Conservation (phyloP, 2,888 invertebrate species). For the Parasteatoda lunata region DNA sequence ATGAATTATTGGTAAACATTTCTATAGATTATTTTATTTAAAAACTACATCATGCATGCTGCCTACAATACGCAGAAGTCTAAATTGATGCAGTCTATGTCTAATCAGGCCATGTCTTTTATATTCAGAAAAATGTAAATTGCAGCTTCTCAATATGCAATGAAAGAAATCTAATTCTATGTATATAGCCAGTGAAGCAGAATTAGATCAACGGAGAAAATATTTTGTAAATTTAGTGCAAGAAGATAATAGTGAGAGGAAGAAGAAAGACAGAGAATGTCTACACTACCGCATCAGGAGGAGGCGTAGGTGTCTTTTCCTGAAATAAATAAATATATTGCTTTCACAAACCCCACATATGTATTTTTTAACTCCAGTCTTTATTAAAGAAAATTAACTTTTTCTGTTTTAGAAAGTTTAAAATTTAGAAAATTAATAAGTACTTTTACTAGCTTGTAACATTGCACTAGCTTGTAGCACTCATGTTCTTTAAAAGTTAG, state of each 20-base stretch:
- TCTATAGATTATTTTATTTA: no score
- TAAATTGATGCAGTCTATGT: constrained; percentile 1
- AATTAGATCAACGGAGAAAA: constrained; percentile 10
- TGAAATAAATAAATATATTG: constrained; percentile 69
- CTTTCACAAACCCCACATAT: constrained; percentile 35
- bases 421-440: no score
- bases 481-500: no score
- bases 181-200: constrained; percentile 40
- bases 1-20: no score
- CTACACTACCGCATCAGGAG: constrained; percentile 72
- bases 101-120: background rate
- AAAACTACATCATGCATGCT: constrained; percentile 28
- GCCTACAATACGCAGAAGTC: background rate
- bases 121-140: background rate
- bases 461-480: no score
- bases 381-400: no score
- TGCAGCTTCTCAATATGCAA: background rate
- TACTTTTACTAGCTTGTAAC: no score
- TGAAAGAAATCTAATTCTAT: background rate
- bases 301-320: constrained; percentile 70
- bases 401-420: no score
- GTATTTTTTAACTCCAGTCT: no score
- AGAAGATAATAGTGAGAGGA: constrained; percentile 68
- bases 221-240: constrained; percentile 42
- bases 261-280: constrained; percentile 66